phyloP scores from a whole-genome alignment of 2,888 invertebrate genomes.

The Teleiodes luculella region DNA sequence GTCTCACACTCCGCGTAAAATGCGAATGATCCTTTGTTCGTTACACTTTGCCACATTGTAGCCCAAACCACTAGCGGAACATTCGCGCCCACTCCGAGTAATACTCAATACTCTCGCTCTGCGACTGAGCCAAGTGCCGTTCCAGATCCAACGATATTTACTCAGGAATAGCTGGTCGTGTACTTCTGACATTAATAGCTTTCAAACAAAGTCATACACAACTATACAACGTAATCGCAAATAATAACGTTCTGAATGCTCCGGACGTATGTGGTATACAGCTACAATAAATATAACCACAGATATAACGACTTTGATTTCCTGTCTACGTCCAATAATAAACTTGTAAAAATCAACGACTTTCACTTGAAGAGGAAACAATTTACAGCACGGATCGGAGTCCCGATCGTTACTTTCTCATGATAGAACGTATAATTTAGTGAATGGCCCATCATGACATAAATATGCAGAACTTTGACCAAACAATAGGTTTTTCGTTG shows the following conservation, averaged over 20 bases:
- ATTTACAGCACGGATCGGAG: constrained; percentile 50
- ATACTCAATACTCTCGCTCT: constrained; percentile 54
- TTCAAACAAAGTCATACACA: constrained; percentile 35
- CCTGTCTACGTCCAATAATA: constrained; percentile 34
- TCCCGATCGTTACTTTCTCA: constrained; percentile 61
- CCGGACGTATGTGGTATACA: constrained; percentile 7
- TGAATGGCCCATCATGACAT: constrained; percentile 53
- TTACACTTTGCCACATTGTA: constrained; percentile 63
- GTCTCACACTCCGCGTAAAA: constrained; percentile 58
- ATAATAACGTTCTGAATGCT: not conserved
- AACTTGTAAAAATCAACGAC: constrained; percentile 36
- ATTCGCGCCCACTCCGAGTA: constrained; percentile 62
- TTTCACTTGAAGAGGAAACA: constrained; percentile 59
- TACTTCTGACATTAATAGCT: constrained; percentile 47
- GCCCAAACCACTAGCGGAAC: constrained; percentile 54
- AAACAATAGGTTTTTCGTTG: constrained; percentile 54
- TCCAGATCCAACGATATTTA: constrained; percentile 57
- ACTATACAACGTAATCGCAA: not conserved
- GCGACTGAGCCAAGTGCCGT: constrained; percentile 39
- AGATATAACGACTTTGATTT: constrained; percentile 27
- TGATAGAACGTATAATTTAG: constrained; percentile 63
- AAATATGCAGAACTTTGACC: constrained; percentile 49
- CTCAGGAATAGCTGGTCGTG: constrained; percentile 50
- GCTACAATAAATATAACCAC: constrained; percentile 12
- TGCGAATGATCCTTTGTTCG: constrained; percentile 71